Evolutionary conservation across 2,888 invertebrate genomes (phyloP).

Genomic region (Morpho deidamia): DNA sequence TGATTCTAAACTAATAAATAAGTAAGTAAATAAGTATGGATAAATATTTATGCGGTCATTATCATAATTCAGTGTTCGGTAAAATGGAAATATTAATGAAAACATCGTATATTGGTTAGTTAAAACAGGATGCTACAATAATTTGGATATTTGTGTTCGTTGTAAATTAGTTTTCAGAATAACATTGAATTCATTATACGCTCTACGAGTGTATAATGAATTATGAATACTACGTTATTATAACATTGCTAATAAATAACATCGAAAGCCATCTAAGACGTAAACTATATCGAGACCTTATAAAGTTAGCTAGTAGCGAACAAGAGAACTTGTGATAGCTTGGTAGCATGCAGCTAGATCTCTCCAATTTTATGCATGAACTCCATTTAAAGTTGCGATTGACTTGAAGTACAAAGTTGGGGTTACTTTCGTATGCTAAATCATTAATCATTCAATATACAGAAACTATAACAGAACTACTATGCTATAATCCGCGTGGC

Average conservation of each 20-base stretch:
- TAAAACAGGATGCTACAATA: slow-evolving; percentile 12
- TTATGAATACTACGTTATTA: no score
- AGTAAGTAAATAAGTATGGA: no score
- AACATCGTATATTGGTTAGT: slow-evolving; percentile 14
- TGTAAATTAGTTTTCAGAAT: slow-evolving; percentile 8
- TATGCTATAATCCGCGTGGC: no score
- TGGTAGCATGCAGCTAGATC: background rate
- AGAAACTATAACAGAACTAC: no score
- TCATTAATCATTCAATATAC: slow-evolving; percentile 51
- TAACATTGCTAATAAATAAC: no score
- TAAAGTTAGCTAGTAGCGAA: no score
- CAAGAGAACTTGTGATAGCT: background rate
- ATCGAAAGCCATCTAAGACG: no score
- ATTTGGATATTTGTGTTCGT: slow-evolving; percentile 15
- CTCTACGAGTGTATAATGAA: no score
- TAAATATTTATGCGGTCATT: slow-evolving; percentile 16
- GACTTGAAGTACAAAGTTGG: slow-evolving; percentile 48
- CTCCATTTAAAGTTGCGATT: slow-evolving; percentile 44
- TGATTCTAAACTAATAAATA: slow-evolving; percentile 14
- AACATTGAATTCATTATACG: background rate
- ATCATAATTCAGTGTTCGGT: slow-evolving; percentile 15
- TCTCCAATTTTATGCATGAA: slow-evolving; percentile 3
- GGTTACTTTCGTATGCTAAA: slow-evolving; percentile 55
- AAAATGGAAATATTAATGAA: slow-evolving; percentile 17
- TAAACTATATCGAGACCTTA: no score